These are phyloP conservation scores for Riptortus pedestris DNA, from an alignment of 1,140 invertebrate genomes.

Conservation along the genomic window DNA sequence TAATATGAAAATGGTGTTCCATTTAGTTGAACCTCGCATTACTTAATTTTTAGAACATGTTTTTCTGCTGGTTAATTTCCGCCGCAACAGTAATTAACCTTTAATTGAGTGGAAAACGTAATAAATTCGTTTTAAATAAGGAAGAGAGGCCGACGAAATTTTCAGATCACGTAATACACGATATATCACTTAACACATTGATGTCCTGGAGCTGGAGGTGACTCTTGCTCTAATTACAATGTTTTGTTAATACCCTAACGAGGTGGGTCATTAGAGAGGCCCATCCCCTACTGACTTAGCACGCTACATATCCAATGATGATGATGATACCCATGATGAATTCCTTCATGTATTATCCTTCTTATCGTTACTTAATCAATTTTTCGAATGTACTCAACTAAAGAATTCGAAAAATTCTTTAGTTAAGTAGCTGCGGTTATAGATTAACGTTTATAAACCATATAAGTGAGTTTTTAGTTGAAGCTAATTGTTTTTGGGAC, in stretches of 20 bases:
- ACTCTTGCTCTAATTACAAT: not conserved
- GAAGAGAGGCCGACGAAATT: not conserved
- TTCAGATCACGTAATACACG: conserved; percentile 15
- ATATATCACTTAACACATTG: conserved; percentile 16
- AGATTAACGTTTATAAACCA: too few relatives aligned
- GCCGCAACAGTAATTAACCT: conserved; percentile 1
- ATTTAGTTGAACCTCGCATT: not conserved
- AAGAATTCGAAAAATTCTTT: too few relatives aligned
- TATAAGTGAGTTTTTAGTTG: too few relatives aligned
- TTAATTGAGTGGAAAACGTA: conserved; percentile 15
- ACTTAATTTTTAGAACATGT: conserved; percentile 13
- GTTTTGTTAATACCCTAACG: conserved; percentile 7
- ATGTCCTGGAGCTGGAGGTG: not conserved
- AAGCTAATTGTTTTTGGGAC: too few relatives aligned
- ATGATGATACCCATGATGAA: too few relatives aligned
- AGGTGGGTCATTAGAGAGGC: not conserved
- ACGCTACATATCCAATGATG: not conserved
- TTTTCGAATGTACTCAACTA: too few relatives aligned
- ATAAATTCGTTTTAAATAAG: conserved; percentile 13
- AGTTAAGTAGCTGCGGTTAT: too few relatives aligned
- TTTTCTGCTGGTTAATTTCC: conserved; percentile 6
- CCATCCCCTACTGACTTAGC: not conserved
- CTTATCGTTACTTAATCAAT: too few relatives aligned
- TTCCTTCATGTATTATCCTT: too few relatives aligned
- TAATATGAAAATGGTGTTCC: conserved; percentile 12